Conservation (phyloP, 2,888 invertebrate genomes). For the Meganola albula region DNA sequence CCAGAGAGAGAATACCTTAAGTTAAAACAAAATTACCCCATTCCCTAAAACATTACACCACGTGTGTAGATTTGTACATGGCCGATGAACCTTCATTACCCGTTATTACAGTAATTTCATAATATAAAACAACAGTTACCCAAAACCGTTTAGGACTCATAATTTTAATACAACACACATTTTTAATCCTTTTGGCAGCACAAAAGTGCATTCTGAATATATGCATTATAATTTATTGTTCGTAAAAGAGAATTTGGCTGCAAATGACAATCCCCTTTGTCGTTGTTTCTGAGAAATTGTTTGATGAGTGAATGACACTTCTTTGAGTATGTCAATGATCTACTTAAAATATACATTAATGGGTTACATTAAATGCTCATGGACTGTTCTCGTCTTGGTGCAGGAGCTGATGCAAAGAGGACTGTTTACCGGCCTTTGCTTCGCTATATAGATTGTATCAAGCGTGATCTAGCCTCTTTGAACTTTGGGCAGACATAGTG, state of each 20-base stretch:
- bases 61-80: slow-evolving; percentile 1
- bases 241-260: slow-evolving; percentile 31
- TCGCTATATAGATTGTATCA: too few relatives aligned
- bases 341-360: too few relatives aligned
- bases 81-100: slow-evolving; percentile 8
- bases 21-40: too few relatives aligned
- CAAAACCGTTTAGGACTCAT: slow-evolving; percentile 18
- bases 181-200: slow-evolving; percentile 23
- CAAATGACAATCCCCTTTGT: slow-evolving; percentile 31
- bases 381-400: too few relatives aligned
- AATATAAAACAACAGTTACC: slow-evolving; percentile 22
- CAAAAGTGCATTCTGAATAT: slow-evolving; percentile 18
- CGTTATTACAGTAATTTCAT: slow-evolving; percentile 11
- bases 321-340: slow-evolving; percentile 3
- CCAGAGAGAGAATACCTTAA: too few relatives aligned
- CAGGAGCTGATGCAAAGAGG: too few relatives aligned
- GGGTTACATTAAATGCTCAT: too few relatives aligned
- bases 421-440: too few relatives aligned
- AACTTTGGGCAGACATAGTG: too few relatives aligned
- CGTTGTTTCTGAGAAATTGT: slow-evolving; percentile 24
- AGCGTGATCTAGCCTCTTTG: too few relatives aligned
- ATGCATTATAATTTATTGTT: slow-evolving; percentile 24
- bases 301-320: slow-evolving; percentile 28
- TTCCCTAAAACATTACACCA: too few relatives aligned
- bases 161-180: slow-evolving; percentile 18